Conservation (phyloP, 2,888 invertebrate genomes). For the Sphaerophoria rueppellii region DNA sequence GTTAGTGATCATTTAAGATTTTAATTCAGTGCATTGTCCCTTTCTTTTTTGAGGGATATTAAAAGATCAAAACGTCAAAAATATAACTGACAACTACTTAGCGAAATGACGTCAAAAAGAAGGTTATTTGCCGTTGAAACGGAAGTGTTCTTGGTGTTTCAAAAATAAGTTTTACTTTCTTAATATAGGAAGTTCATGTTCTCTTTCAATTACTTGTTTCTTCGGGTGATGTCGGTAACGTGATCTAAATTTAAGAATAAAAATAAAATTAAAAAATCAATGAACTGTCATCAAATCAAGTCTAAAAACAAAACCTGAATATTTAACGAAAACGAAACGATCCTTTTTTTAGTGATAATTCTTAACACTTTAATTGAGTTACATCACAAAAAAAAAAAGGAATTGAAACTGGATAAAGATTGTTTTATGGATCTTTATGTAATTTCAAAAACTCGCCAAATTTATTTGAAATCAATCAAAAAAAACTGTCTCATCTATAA, state of each 20-base stretch:
- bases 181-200: constrained; percentile 19
- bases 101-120: constrained; percentile 19
- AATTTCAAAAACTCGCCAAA: constrained; percentile 1
- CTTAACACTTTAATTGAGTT: neutral
- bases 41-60: constrained; percentile 26
- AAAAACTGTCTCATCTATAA: too few relatives aligned
- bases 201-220: neutral
- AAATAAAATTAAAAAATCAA: constrained; percentile 28
- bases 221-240: neutral
- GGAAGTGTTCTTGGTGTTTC: constrained; percentile 21
- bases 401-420: neutral
- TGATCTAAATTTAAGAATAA: neutral
- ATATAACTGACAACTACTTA: neutral
- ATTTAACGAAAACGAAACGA: neutral
- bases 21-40: constrained; percentile 49
- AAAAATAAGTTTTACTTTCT: constrained; percentile 39
- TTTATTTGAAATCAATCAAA: neutral
- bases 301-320: neutral
- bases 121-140: constrained; percentile 22
- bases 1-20: constrained; percentile 52
- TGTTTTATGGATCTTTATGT: neutral
- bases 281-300: constrained; percentile 27
- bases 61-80: constrained; percentile 22
- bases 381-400: neutral
- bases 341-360: neutral